Evolutionary conservation across 2,888 invertebrate genomes (phyloP).

Genomic region (Eudasyphora cyanicolor): DNA sequence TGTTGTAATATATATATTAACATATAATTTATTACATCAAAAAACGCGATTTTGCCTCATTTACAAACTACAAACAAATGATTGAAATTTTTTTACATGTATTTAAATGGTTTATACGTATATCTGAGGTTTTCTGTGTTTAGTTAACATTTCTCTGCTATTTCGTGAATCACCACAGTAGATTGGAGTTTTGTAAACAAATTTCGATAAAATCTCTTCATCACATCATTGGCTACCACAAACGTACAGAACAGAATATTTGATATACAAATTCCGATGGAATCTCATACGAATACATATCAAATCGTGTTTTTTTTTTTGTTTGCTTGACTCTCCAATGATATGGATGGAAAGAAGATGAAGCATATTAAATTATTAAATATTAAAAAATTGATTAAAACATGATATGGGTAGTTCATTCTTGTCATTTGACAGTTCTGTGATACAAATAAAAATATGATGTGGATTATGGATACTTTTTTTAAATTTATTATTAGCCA

Average conservation of each 20-base stretch:
- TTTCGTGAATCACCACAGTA: no score
- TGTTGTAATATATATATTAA: no score
- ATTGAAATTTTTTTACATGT: no score
- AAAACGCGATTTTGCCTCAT: no score
- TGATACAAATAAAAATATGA: neutral
- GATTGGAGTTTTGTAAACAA: no score
- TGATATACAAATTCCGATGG: neutral
- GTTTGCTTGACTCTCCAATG: conserved; percentile 24
- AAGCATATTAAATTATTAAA: conserved; percentile 34
- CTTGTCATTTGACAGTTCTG: neutral
- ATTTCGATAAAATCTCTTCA: no score
- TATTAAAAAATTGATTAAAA: conserved; percentile 56
- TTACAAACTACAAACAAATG: no score
- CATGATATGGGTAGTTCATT: conserved; percentile 48
- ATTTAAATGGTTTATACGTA: no score
- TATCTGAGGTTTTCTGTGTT: no score
- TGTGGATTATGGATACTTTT: neutral
- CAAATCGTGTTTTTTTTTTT: no score
- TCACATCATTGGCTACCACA: neutral
- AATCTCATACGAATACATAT: neutral
- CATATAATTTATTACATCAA: no score
- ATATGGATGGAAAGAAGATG: conserved; percentile 49
- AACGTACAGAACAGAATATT: neutral
- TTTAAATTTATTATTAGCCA: neutral
- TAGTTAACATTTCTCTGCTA: no score